Evolutionary conservation across 1,140 invertebrate genomes (phyloP), one percentile per base, ranked within the genome.

Genomic region (Pseudomyrmex gracilis): DNA sequence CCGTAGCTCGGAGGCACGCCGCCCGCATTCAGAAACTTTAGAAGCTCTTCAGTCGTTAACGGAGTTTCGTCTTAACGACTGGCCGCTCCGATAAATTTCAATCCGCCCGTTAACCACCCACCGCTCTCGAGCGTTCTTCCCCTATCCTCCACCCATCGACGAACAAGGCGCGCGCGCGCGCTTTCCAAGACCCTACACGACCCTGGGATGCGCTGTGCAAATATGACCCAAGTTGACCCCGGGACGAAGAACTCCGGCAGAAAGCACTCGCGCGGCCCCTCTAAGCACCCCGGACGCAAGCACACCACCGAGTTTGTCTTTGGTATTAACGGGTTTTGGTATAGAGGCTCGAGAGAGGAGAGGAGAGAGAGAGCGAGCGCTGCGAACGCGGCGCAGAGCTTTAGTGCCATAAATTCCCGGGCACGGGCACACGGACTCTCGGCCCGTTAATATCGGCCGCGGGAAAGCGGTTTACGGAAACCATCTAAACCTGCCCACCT

Each of bases 401-500:
- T 76, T 74, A 73, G 63, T 84, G 86, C 90, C 83, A 93, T 93
- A 93, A 93, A 93, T 93, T 90, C 88, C 86, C 61, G 76, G 22
- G 55, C 70, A 49, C 67, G 45, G 55, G 73, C 47, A 64, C 73
- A 47, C 73, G 73, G 64, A 70, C 76, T 78, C 76, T 57, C 73
- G 66, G 74, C 88, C 92, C 91, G 91, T 93, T 93, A 93, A 93
- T 93, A 92, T 92, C 90, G 90, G 87, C 87, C 85, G 88, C 85
- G 74, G 86, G 90, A 92, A 90, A 91, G 87, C 92, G 90, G 92
- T 93, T 93, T 93, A 91, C 88, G 90, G 73, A 91, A 92, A 71
- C 71, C 83, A 63, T 73, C 85, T 80, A 82, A 78, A 86, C 71
- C 84, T 73, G 53, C 77, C 77, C 89, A 87, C 85, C 88, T 86